phyloP scores from a whole-genome alignment of 1,140 invertebrate species.

The Dufourea novaeangliae region DNA sequence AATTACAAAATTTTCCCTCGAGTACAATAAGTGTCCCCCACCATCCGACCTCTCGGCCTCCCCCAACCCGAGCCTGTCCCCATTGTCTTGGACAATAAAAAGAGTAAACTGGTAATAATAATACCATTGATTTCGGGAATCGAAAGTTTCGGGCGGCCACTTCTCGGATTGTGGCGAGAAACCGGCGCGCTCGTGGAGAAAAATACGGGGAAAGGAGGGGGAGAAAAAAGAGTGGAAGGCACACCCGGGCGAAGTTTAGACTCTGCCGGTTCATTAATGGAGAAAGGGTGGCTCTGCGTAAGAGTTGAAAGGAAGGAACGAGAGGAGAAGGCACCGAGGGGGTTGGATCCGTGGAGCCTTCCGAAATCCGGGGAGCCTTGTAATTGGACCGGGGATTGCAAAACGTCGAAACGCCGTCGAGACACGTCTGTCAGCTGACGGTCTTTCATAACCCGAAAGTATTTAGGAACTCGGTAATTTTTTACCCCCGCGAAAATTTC shows the following conservation, averaged over 20 bases:
- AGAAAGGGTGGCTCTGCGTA: conserved; percentile 60
- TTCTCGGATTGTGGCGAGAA: conserved; percentile 49
- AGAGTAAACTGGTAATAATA: conserved; percentile 73
- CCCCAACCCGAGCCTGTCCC: conserved; percentile 9
- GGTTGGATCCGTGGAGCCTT: conserved; percentile 45
- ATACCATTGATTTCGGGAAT: conserved; percentile 70
- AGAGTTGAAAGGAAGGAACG: conserved; percentile 59
- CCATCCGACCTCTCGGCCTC: no score
- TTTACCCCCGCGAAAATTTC: conserved; percentile 7
- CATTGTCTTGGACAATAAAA: conserved; percentile 48
- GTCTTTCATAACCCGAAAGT: conserved; percentile 10
- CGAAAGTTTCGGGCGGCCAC: conserved; percentile 46
- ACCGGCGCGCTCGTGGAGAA: conserved; percentile 5
- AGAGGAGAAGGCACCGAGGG: conserved; percentile 26
- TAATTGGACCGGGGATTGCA: conserved; percentile 70
- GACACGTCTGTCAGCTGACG: conserved; percentile 48
- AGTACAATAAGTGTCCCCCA: conserved; percentile 29
- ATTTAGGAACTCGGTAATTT: conserved; percentile 32
- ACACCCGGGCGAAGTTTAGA: conserved; percentile 72
- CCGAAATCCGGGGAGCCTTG: conserved; percentile 69
- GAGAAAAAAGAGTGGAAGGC: conserved; percentile 58
- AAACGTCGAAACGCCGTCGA: conserved; percentile 70
- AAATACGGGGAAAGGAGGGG: conserved; percentile 43
- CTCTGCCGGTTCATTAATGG: conserved; percentile 73
- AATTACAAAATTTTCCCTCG: conserved; percentile 41